Evolutionary conservation across 2,113 vertebrate species (phyloP).

Genomic region (Notiomystis cincta): DNA sequence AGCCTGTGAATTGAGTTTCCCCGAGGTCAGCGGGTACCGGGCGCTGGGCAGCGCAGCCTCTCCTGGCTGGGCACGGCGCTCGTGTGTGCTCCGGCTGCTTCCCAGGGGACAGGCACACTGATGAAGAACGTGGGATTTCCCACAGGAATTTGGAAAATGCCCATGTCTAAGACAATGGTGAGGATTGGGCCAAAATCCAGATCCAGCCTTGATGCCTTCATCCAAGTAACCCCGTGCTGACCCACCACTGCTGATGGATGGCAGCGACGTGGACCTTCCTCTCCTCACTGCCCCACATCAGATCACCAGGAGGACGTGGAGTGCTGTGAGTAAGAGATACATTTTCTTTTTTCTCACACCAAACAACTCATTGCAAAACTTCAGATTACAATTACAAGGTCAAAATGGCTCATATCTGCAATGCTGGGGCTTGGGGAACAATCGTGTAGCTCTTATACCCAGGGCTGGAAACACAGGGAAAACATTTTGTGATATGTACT

Average conservation of each 20-base stretch:
- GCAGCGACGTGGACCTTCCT: not conserved
- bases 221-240: not conserved
- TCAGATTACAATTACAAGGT: constrained; percentile 22
- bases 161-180: not conserved
- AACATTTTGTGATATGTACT: not conserved
- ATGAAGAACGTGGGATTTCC: not conserved
- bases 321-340: constrained; percentile 49
- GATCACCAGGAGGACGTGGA: not conserved
- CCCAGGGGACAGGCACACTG: not conserved
- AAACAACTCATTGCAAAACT: not conserved
- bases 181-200: not conserved
- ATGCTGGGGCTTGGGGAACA: not conserved
- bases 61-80: rapidly evolving
- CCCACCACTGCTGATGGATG: not conserved
- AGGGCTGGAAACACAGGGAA: not conserved
- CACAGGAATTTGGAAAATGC: not conserved
- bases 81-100: not conserved
- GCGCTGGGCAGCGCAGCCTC: not conserved
- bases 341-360: constrained; percentile 50
- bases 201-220: not conserved
- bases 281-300: not conserved
- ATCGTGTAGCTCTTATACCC: not conserved
- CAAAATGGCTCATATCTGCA: not conserved
- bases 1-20: not conserved
- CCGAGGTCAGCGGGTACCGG: not conserved